Percentiles rank a stretch among this genome's conserved stretches.
phyloP scores from a whole-genome alignment of 2,113 vertebrate species.

The Tychaedon coryphoeus region DNA sequence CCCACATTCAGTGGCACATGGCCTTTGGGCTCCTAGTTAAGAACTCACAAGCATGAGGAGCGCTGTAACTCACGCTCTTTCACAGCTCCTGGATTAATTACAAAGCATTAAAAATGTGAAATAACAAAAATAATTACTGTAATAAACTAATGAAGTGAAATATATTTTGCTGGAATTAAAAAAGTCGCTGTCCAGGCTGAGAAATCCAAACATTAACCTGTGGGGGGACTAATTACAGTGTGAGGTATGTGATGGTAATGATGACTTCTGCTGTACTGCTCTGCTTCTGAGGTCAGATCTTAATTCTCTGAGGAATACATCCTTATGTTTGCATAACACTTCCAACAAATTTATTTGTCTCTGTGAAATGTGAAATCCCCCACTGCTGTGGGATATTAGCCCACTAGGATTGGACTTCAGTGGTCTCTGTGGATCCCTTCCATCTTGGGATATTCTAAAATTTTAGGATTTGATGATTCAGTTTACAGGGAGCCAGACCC shows the following conservation, averaged over 20 bases:
- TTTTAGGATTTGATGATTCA: not conserved
- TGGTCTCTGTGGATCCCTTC: not conserved
- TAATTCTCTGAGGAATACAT: not conserved
- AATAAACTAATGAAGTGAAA: slow-evolving; percentile 32
- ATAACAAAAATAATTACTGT: slow-evolving; percentile 35
- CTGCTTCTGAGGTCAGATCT: not conserved
- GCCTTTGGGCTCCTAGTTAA: not conserved
- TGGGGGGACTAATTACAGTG: not conserved
- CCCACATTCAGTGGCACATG: fast-evolving
- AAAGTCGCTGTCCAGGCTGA: not conserved
- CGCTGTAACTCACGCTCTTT: not conserved
- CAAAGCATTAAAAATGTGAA: slow-evolving; percentile 35
- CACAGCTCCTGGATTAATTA: slow-evolving; percentile 34
- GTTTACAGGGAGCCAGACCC: not conserved
- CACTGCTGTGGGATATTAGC: not conserved
- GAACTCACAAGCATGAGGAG: not conserved
- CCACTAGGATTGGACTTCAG: not conserved
- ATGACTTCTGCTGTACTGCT: not conserved
- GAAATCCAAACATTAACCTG: not conserved
- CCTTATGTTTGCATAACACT: not conserved
- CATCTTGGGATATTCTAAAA: not conserved
- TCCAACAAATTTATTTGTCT: not conserved
- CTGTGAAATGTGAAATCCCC: not conserved
- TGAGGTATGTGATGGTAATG: fast-evolving
- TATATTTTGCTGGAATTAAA: not conserved